A percentile compares a stretch with the other conserved stretches of the same genome.
Conservation (phyloP, 2,888 invertebrate species). For the Hydrotaea cyrtoneurina region DNA sequence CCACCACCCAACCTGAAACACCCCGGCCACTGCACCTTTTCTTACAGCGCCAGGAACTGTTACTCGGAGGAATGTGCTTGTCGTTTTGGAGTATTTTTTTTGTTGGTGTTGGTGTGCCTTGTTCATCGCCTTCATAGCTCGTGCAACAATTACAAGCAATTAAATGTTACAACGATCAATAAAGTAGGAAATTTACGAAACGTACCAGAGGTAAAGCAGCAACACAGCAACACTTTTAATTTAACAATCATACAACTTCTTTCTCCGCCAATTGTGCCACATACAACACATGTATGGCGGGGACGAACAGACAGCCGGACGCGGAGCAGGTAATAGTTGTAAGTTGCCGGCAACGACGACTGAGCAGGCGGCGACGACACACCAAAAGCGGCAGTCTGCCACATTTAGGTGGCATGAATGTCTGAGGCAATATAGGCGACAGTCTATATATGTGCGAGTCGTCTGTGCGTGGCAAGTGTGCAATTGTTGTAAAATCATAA, state of each 20-base stretch:
- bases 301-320: neutral
- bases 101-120: neutral
- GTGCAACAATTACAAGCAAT: conserved; percentile 65
- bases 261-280: conserved; percentile 6
- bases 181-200: conserved; percentile 57
- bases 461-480: neutral
- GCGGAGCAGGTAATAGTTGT: conserved; percentile 8
- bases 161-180: conserved; percentile 67
- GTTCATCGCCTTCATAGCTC: conserved; percentile 29
- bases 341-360: neutral
- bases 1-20: neutral
- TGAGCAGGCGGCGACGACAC: neutral
- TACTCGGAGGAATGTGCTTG: neutral
- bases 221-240: conserved; percentile 42
- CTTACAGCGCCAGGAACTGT: too few species aligned
- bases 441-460: neutral
- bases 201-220: conserved; percentile 15
- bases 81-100: too few species aligned
- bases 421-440: neutral
- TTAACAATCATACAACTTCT: conserved; percentile 53
- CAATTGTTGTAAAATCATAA: conserved; percentile 53
- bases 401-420: conserved; percentile 34
- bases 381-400: conserved; percentile 20
- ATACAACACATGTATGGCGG: neutral
- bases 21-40: conserved; percentile 9